These are phyloP conservation scores for Punctoribates punctum DNA, from an alignment of 2,888 invertebrate genomes.

Conservation along the genomic window DNA sequence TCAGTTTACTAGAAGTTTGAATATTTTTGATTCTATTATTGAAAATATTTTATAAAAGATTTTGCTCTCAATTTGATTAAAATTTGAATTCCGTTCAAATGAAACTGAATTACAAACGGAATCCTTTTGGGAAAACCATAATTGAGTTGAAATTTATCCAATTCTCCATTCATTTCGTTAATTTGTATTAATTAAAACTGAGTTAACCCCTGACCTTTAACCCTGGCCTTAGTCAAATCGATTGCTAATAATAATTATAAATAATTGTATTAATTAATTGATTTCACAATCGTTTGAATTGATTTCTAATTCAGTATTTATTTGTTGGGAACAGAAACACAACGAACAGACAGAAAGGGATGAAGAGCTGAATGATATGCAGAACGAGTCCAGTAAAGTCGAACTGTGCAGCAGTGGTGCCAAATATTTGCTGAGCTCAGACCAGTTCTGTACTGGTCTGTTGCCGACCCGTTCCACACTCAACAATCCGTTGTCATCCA, in stretches of 20 bases:
- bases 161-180: background rate
- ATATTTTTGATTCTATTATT: too few species aligned
- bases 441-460: conserved; percentile 4
- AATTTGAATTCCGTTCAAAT: background rate
- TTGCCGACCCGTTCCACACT: conserved; percentile 45
- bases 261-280: too few species aligned
- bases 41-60: too few species aligned
- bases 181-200: conserved; percentile 10
- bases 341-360: conserved; percentile 54
- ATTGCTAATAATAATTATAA: too few species aligned
- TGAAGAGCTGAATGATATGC: conserved; percentile 56
- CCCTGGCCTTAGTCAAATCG: conserved; percentile 45
- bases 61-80: too few species aligned
- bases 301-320: too few species aligned
- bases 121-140: background rate
- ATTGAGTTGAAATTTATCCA: conserved; percentile 5
- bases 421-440: conserved; percentile 4
- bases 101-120: background rate
- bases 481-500: conserved; percentile 44
- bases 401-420: conserved; percentile 9
- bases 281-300: background rate
- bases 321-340: conserved; percentile 50
- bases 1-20: too few species aligned
- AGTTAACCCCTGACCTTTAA: background rate
- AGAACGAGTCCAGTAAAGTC: conserved; percentile 44